Evolutionary conservation across 2,888 invertebrate species (phyloP).

Genomic region (Syrista parreyssii): DNA sequence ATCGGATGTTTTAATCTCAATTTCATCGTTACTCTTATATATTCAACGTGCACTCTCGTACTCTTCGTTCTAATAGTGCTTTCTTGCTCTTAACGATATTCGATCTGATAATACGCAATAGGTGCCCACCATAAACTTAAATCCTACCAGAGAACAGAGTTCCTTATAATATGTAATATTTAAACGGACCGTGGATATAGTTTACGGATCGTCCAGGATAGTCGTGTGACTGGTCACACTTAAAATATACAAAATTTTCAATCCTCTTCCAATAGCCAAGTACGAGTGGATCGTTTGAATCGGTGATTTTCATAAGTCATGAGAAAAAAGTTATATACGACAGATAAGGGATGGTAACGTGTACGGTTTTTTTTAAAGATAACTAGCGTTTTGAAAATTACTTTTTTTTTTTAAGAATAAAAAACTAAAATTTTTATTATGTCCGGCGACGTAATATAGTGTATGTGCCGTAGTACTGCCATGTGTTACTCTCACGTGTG

Average conservation of each 20-base stretch:
- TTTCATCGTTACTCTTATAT: constrained; percentile 12
- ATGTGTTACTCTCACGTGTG: background rate
- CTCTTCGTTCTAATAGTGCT: background rate
- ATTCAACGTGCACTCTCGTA: background rate
- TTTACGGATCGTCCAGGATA: background rate
- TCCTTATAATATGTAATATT: constrained; percentile 1
- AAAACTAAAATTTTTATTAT: background rate
- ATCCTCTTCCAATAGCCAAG: background rate
- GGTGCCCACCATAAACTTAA: constrained; percentile 46
- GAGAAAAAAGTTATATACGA: no score
- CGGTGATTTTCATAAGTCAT: no score
- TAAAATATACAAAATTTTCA: background rate
- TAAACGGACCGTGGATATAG: background rate
- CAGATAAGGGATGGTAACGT: no score
- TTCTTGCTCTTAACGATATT: background rate
- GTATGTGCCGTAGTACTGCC: background rate
- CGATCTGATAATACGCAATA: constrained; percentile 42
- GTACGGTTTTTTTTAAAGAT: no score
- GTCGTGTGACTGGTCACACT: background rate
- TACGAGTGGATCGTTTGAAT: no score
- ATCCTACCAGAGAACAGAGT: constrained; percentile 57
- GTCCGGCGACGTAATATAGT: no score
- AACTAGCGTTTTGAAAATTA: no score
- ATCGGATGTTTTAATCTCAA: constrained; percentile 25
- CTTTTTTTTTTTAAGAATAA: no score